Percentiles rank a stretch among this genome's conserved stretches.
phyloP scores from a whole-genome alignment of 2,113 vertebrate species.

The Coregonus clupeaformis region DNA sequence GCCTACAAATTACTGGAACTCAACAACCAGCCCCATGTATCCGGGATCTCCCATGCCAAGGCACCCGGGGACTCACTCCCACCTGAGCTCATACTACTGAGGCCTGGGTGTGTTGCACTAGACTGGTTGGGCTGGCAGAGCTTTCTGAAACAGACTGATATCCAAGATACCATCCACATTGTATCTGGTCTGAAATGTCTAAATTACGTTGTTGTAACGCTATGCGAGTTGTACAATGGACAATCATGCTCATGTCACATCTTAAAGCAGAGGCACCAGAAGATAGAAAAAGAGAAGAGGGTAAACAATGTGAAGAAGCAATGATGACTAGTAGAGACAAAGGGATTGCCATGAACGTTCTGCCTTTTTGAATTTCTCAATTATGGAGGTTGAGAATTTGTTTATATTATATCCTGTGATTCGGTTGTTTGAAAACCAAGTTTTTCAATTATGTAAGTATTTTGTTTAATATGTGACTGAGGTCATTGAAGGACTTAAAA shows the following conservation, averaged over 20 bases:
- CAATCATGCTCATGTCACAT: too few species aligned
- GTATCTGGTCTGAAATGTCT: slow-evolving; percentile 37
- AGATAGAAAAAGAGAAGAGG: too few species aligned
- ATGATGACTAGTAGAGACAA: too few species aligned
- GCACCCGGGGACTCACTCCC: slow-evolving; percentile 69
- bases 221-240: slow-evolving; percentile 7
- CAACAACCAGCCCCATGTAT: slow-evolving; percentile 69
- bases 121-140: slow-evolving; percentile 8
- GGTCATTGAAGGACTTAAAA: background rate
- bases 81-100: slow-evolving; percentile 79
- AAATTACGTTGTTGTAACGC: slow-evolving; percentile 15
- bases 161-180: slow-evolving; percentile 13
- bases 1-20: slow-evolving; percentile 72
- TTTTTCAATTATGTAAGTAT: slow-evolving; percentile 46
- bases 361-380: background rate
- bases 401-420: slow-evolving; percentile 30
- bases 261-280: background rate
- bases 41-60: slow-evolving; percentile 67
- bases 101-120: background rate
- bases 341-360: too few species aligned
- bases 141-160: background rate
- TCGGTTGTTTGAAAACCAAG: slow-evolving; percentile 40
- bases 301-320: too few species aligned
- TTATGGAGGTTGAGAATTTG: slow-evolving; percentile 33
- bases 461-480: slow-evolving; percentile 25